A percentile compares a stretch with the other conserved stretches of the same genome.
These are phyloP conservation scores for Aleiodes leptofemur DNA, from an alignment of 2,888 invertebrate species.

Conservation along the genomic window DNA sequence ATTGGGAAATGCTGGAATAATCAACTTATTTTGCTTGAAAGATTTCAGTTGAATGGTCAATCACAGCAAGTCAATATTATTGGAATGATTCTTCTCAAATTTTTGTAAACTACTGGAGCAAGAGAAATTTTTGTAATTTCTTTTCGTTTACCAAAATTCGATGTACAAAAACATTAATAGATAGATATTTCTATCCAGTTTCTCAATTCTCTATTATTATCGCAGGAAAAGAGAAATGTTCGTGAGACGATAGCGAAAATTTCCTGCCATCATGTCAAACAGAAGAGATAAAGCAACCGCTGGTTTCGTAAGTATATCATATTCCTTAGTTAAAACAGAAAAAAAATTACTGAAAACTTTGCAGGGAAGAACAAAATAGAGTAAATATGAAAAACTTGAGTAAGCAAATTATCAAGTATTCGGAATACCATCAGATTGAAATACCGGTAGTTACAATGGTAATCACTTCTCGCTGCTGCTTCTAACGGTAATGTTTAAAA, in stretches of 20 bases:
- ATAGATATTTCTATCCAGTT: no score
- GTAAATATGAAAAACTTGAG: background rate
- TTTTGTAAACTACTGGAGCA: no score
- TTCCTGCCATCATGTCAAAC: constrained; percentile 64
- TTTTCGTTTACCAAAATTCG: no score
- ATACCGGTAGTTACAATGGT: constrained; percentile 1
- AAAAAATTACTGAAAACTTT: no score
- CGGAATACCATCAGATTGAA: constrained; percentile 9
- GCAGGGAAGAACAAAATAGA: background rate
- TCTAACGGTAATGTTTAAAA: constrained; percentile 46
- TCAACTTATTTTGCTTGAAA: no score
- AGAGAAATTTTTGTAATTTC: no score
- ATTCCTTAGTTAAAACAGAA: no score
- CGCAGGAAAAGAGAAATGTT: constrained; percentile 53
- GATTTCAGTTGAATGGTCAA: no score
- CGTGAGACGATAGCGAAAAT: constrained; percentile 54
- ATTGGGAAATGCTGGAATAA: no score
- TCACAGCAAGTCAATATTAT: no score
- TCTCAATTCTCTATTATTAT: constrained; percentile 24
- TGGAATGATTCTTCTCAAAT: no score
- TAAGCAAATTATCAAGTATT: background rate
- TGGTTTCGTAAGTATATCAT: constrained; percentile 68
- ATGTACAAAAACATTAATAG: no score
- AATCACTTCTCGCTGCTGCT: constrained; percentile 9
- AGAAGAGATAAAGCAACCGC: constrained; percentile 68